These are phyloP conservation scores for Gymnothorax javanicus DNA, from an alignment of 2,797 vertebrate genomes.

Conservation along the genomic window DNA sequence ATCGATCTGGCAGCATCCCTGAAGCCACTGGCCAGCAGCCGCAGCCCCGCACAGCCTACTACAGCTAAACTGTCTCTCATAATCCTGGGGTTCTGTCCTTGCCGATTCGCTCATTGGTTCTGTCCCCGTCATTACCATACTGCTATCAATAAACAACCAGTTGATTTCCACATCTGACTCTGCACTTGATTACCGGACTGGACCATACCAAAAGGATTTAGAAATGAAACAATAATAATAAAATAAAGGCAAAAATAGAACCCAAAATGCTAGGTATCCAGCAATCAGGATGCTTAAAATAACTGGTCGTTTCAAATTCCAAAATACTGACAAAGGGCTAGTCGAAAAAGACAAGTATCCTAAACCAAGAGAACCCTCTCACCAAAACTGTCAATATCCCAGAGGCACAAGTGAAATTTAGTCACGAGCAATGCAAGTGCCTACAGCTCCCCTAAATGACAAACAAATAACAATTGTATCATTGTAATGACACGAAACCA, in stretches of 20 bases:
- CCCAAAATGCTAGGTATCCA: not conserved
- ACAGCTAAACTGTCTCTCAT: too few relatives aligned
- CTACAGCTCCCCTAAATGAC: conserved; percentile 67
- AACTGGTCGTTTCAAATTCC: not conserved
- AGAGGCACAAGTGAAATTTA: conserved; percentile 80
- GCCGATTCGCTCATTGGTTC: too few relatives aligned
- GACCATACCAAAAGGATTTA: not conserved
- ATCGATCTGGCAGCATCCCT: too few relatives aligned
- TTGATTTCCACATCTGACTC: too few relatives aligned
- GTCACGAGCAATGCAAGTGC: conserved; percentile 83
- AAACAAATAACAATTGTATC: not conserved
- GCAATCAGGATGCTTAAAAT: not conserved
- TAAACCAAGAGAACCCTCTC: conserved; percentile 48
- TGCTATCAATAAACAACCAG: too few relatives aligned
- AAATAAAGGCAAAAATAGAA: not conserved
- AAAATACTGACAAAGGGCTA: not conserved
- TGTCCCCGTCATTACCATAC: too few relatives aligned
- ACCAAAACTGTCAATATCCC: conserved; percentile 97
- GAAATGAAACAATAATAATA: not conserved
- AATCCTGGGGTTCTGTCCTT: too few relatives aligned
- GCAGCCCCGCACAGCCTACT: too few relatives aligned
- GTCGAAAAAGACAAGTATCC: not conserved
- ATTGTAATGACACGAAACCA: not conserved
- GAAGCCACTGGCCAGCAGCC: too few relatives aligned
- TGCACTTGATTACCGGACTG: too few relatives aligned